These are phyloP conservation scores for Hippocampus mohnikei DNA, from an alignment of 2,113 vertebrate species.

Conservation along the genomic window DNA sequence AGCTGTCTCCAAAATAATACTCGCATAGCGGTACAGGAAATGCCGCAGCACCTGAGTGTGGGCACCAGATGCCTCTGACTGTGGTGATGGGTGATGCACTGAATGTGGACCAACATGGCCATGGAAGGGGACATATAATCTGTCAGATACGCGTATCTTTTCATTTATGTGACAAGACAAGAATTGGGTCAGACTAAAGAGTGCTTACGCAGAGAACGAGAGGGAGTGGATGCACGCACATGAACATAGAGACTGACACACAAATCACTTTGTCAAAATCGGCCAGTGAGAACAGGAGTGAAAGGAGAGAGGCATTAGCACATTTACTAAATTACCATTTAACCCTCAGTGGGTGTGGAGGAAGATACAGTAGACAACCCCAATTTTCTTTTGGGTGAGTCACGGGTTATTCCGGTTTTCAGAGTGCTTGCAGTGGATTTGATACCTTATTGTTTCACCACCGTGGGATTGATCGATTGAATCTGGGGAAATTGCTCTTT, in stretches of 20 bases:
- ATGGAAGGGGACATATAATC: conserved; percentile 11
- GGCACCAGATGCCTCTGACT: conserved; percentile 29
- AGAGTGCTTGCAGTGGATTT: conserved; percentile 1
- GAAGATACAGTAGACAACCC: conserved; percentile 20
- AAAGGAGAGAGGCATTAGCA: conserved; percentile 27
- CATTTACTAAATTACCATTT: conserved; percentile 50
- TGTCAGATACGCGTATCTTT: conserved; percentile 29
- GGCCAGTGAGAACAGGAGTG: conserved; percentile 25
- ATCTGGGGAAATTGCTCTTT: background rate
- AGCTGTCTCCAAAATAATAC: conserved; percentile 20
- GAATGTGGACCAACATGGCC: background rate
- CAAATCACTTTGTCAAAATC: conserved; percentile 43
- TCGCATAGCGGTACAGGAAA: conserved; percentile 9
- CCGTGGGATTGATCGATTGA: background rate
- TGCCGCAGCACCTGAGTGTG: conserved; percentile 4
- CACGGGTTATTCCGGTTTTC: conserved; percentile 9
- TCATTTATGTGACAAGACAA: conserved; percentile 44
- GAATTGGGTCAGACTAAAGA: conserved; percentile 64
- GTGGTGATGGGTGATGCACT: conserved; percentile 11
- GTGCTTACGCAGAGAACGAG: conserved; percentile 50
- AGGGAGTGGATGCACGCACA: conserved; percentile 28
- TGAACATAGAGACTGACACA: conserved; percentile 23
- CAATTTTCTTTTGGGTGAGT: conserved; percentile 16
- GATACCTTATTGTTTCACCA: background rate
- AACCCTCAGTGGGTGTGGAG: conserved; percentile 22